Conservation (phyloP, 2,113 vertebrate species). For the Crotalus viridis region DNA sequence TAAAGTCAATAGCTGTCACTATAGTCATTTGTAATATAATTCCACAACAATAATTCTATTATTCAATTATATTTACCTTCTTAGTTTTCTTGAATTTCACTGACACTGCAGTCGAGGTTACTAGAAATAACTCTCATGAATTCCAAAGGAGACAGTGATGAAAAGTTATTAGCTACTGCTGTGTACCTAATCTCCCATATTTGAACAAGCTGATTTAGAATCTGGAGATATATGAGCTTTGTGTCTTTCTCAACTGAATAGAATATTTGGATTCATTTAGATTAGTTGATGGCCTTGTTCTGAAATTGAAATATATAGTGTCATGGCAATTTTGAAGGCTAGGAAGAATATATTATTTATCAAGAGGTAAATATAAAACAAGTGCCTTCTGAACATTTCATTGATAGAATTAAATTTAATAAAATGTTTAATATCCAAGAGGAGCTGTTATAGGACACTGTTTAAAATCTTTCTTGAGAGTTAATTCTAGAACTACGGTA, state of each 20-base stretch:
- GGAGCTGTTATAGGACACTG: not conserved
- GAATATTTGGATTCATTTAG: not conserved
- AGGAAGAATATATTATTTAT: not conserved
- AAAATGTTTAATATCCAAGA: not conserved
- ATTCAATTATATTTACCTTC: not conserved
- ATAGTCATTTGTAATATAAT: not conserved
- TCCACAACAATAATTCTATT: not conserved
- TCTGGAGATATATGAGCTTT: not conserved
- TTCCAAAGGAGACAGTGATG: not conserved
- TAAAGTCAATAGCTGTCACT: not conserved
- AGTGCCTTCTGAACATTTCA: not conserved
- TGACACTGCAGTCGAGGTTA: not conserved
- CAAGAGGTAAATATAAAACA: not conserved
- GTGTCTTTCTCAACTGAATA: not conserved
- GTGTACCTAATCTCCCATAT: not conserved
- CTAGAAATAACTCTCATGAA: not conserved
- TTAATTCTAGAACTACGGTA: not conserved
- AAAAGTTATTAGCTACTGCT: not conserved
- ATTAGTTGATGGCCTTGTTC: not conserved
- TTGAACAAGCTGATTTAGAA: not conserved
- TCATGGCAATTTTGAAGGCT: not conserved
- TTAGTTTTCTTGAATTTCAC: not conserved
- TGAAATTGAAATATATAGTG: not conserved
- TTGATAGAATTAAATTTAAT: not conserved
- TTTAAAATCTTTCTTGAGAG: not conserved